Conservation (phyloP, 2,888 invertebrate genomes). For the Athrips mouffetella region DNA sequence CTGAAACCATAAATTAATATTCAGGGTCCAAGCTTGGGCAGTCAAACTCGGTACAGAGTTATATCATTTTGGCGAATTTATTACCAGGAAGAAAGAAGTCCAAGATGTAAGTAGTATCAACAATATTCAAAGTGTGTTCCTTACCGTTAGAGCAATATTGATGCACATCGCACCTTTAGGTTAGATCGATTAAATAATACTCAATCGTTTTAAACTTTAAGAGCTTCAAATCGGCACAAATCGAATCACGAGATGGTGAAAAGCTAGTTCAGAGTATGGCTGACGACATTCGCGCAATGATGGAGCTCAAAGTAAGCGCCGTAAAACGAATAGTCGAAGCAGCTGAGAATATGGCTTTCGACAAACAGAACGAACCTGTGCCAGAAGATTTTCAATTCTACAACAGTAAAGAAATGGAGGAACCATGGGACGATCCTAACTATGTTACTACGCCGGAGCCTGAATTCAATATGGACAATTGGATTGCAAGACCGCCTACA, state of each 20-base stretch:
- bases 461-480: conserved; percentile 68
- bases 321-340: conserved; percentile 93
- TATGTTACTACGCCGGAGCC: conserved; percentile 76
- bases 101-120: conserved; percentile 80
- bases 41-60: conserved; percentile 88
- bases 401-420: conserved; percentile 84
- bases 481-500: conserved; percentile 75
- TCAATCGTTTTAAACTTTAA: conserved; percentile 44
- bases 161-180: too few species aligned
- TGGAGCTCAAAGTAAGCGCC: conserved; percentile 92
- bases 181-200: too few species aligned
- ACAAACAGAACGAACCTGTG: conserved; percentile 71
- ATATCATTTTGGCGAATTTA: conserved; percentile 88
- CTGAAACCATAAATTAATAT: conserved; percentile 7
- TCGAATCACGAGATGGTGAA: conserved; percentile 86
- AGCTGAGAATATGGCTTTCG: conserved; percentile 88
- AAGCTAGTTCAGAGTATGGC: conserved; percentile 90
- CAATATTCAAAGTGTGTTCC: neutral
- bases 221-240: conserved; percentile 88
- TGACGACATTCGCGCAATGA: conserved; percentile 90
- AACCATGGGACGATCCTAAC: conserved; percentile 71
- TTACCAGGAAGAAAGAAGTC: conserved; percentile 87
- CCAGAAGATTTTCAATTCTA: conserved; percentile 82
- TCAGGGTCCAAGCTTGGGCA: conserved; percentile 88
- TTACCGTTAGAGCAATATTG: neutral